Evolutionary conservation across 2,888 invertebrate genomes (phyloP), one percentile per base, ranked within the genome.

Genomic region (Callyntrura guangdongensis): DNA sequence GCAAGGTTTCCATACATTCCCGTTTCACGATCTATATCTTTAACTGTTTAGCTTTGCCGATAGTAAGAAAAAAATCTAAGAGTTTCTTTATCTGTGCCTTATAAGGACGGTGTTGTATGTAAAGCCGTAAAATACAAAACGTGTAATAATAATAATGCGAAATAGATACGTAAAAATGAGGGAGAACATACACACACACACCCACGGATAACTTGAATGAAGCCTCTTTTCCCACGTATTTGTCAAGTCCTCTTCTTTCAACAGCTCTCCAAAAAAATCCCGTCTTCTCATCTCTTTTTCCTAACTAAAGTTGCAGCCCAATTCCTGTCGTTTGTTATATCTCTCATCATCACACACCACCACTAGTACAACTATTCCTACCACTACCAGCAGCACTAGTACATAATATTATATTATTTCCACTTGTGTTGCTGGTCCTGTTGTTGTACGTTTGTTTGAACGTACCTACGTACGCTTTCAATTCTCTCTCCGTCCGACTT

Each of bases 191-290:
- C n/a, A n/a, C n/a, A n/a, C n/a, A n/a, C n/a, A n/a, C n/a, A n/a
- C n/a, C n/a, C 36, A 36, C 36, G 36, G 2, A 36, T 36, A 36
- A 36, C 53, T 87, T 84, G 83, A 25, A 81, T 83, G 69, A 74
- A 91, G 59, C 53, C 72, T 69, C 25, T 84, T 91, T 85, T 85
- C 88, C 64, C 82, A 56, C 81, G 36, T 36, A 36, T 88, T 83
- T 91, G 86, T 86, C 69, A 64, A 89, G 77, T 67, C 88, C 88
- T 61, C 82, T 82, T 89, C 69, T 92, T 74, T 92, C 90, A 91
- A 92, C 89, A 90, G 89, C 91, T 86, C 91, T 92, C 83, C 56
- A 89, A 53, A 14, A 11, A 85, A 92, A 88, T 91, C 61, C 17
- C 61, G 2, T 61, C 90, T 86, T 87, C 85, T 61, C 72, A 61